Conservation (phyloP, 2,888 invertebrate genomes). For the Acanthoscelides obtectus region DNA sequence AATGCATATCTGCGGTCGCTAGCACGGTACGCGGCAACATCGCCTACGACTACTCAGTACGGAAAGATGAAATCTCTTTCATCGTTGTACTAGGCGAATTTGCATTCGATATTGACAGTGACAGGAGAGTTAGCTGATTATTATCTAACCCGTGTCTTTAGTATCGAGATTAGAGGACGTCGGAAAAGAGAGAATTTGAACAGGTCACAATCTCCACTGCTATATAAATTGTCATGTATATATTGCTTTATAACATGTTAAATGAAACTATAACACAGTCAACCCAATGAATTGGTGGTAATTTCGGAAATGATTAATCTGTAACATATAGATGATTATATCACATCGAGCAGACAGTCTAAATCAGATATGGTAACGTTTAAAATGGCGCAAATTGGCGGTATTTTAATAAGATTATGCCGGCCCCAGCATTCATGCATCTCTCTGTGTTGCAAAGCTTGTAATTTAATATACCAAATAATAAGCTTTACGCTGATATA, state of each 20-base stretch:
- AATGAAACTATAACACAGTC: neutral
- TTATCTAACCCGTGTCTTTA: too few species aligned
- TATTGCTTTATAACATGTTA: neutral
- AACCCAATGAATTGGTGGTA: neutral
- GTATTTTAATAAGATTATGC: neutral
- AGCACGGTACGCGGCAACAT: too few species aligned
- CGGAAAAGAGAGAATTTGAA: too few species aligned
- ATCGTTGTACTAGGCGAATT: too few species aligned
- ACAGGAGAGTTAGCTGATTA: too few species aligned
- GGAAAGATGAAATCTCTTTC: too few species aligned
- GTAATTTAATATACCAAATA: conserved; percentile 19
- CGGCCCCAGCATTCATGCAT: neutral
- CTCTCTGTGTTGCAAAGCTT: conserved; percentile 8
- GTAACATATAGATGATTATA: neutral
- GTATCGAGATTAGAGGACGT: too few species aligned
- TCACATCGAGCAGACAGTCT: neutral
- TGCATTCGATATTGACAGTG: too few species aligned
- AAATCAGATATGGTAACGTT: neutral
- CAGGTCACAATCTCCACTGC: too few species aligned
- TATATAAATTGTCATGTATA: too few species aligned
- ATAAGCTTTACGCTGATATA: conserved; percentile 15
- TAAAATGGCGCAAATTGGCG: neutral
- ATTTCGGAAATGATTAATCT: neutral
- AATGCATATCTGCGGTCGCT: too few species aligned
- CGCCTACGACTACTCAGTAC: too few species aligned